Base-by-base conservation (phyloP, 2,113 vertebrate genomes). In the Aphyosemion australe region DNA sequence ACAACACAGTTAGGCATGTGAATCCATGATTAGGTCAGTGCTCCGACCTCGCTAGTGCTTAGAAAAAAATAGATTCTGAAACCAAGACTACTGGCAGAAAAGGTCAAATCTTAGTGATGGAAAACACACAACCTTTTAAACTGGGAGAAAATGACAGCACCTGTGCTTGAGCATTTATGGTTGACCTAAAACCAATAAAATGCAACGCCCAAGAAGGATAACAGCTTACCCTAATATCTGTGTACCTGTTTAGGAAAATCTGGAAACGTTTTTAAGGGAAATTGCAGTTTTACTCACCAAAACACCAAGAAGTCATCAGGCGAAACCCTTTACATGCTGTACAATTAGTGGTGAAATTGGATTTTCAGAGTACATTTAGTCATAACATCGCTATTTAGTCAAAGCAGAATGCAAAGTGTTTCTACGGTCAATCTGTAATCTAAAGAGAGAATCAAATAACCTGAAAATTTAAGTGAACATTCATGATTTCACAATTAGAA, bases 261-360 rank as follows among this genome's bases (percentile, higher is more conserved):
- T 21, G 47, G 48, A n/a, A 61, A 46, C 48, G 47, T 70, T 70
- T 77, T 80, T 79, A 32, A 18, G 55, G 68, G 54, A 73, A 87
- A 76, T 72, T 50, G 57, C 16, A 73, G 58, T 80, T 74, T 61
- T 42, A 52, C 19, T 60, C 15, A 63, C 18, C 34, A 65, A 76
- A 78, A 43, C 34, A 34, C 18, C 31, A 20, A 61, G 63, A 63
- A 68, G 57, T 59, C 63, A 79, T 77, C 18, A 53, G 9, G 54
- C 4, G 51, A 56, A 64, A 53, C 39, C 52, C 61, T 20, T 5
- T 32, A 5, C 31, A 8, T 50, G 68, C 55, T 49, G 6, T 73
- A 53, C 56, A 81, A 81, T 83, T 81, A 80, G 76, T 80, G 78
- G 80, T 78, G 60, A 15, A 72, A 78, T 61, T 18, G 18, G 60